Evolutionary conservation across 2,797 vertebrate genomes (phyloP).

Genomic region (Garrulus glandarius): DNA sequence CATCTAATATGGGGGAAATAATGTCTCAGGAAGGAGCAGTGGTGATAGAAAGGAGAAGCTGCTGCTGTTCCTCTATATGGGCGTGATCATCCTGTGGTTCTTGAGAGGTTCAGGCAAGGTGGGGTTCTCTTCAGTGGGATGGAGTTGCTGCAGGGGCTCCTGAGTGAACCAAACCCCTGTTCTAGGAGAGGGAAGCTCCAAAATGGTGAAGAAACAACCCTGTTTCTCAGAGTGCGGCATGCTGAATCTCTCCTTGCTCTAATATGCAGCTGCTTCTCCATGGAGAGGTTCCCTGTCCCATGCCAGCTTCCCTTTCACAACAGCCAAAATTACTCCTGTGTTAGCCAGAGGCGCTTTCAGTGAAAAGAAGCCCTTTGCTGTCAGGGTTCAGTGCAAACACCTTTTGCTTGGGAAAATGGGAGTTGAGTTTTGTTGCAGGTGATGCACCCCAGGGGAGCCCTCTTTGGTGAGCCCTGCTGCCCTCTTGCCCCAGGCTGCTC

Average conservation of each 20-base stretch:
- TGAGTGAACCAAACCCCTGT: background rate
- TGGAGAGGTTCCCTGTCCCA: background rate
- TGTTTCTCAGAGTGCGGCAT: background rate
- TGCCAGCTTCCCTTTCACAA: background rate
- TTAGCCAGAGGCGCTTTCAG: background rate
- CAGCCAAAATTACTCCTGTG: background rate
- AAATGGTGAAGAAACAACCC: background rate
- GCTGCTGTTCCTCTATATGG: background rate
- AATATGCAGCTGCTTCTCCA: background rate
- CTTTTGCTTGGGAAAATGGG: background rate
- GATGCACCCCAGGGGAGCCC: background rate
- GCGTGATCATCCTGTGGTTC: background rate
- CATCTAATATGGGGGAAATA: background rate
- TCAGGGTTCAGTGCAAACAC: background rate
- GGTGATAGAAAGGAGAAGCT: background rate
- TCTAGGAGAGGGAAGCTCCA: background rate
- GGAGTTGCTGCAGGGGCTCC: background rate
- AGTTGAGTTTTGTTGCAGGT: background rate
- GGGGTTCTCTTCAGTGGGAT: background rate
- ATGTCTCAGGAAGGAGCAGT: background rate
- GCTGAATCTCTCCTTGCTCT: background rate
- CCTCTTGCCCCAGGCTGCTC: background rate
- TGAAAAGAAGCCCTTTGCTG: background rate
- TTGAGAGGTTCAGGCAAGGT: background rate
- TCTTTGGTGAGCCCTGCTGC: background rate